These are phyloP conservation scores for Synergus japonicus DNA, from an alignment of 2,888 invertebrate genomes.

Conservation along the genomic window DNA sequence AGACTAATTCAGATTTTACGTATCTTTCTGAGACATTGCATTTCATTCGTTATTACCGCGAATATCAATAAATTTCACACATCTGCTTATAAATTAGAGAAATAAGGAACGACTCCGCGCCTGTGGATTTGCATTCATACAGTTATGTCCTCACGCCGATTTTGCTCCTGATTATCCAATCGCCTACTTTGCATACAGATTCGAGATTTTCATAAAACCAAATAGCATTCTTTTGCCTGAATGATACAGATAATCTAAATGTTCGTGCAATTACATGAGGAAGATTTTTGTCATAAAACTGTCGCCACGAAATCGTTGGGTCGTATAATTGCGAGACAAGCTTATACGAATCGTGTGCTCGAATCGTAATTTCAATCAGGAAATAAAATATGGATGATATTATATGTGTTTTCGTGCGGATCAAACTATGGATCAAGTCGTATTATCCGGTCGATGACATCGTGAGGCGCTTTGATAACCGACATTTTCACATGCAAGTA, in stretches of 20 bases:
- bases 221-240: constrained; percentile 5
- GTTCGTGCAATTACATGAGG: constrained; percentile 11
- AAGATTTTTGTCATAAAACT: constrained; percentile 49
- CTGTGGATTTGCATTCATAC: constrained; percentile 13
- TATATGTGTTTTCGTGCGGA: constrained; percentile 1
- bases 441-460: constrained; percentile 37
- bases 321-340: constrained; percentile 3
- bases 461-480: background rate
- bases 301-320: constrained; percentile 46
- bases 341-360: background rate
- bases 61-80: constrained; percentile 11
- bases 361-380: constrained; percentile 30
- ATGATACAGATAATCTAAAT: constrained; percentile 36
- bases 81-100: constrained; percentile 19
- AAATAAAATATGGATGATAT: constrained; percentile 19
- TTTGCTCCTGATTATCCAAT: constrained; percentile 26
- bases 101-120: constrained; percentile 15
- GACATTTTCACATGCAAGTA: background rate
- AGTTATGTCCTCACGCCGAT: constrained; percentile 29
- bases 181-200: constrained; percentile 39
- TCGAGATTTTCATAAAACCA: constrained; percentile 35
- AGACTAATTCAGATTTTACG: background rate
- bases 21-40: constrained; percentile 10
- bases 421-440: constrained; percentile 27
- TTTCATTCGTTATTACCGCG: constrained; percentile 12